Percentiles rank a stretch among this genome's conserved stretches.
phyloP scores from a whole-genome alignment of 2,797 vertebrate species.

The Notoglanidium macrostoma region DNA sequence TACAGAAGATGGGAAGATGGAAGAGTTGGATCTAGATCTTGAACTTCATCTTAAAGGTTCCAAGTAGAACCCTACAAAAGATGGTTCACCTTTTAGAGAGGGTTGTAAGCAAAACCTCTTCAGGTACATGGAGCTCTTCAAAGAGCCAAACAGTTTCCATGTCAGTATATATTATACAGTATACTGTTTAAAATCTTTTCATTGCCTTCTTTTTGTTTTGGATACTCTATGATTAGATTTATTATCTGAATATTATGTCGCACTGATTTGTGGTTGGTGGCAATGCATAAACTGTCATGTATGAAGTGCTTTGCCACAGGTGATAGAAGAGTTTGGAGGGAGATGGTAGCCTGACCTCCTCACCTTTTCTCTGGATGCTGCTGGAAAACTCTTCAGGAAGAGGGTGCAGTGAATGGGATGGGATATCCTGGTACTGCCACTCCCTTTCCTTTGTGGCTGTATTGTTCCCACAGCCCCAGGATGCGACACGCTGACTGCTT shows the following conservation, averaged over 20 bases:
- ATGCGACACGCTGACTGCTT: constrained; percentile 37
- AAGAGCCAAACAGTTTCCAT: not conserved
- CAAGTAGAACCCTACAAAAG: not conserved
- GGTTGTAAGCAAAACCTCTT: not conserved
- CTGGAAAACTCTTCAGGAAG: constrained; percentile 72
- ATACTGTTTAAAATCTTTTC: constrained; percentile 21
- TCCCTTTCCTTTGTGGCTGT: constrained; percentile 65
- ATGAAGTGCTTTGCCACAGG: constrained; percentile 57
- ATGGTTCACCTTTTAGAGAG: not conserved
- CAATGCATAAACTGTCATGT: not conserved
- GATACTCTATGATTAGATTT: not conserved
- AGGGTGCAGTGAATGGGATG: constrained; percentile 67
- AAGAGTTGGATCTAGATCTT: not conserved
- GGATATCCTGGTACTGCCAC: constrained; percentile 76
- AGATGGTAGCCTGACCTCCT: constrained; percentile 66
- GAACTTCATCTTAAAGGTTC: not conserved
- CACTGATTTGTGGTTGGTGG: not conserved
- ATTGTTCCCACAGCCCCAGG: constrained; percentile 65
- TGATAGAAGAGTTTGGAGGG: constrained; percentile 71
- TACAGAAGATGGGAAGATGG: not conserved
- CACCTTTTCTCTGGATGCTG: constrained; percentile 66
- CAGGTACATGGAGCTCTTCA: not conserved
- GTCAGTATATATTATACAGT: constrained; percentile 12
- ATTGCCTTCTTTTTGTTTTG: not conserved
- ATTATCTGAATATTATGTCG: constrained; percentile 12